Percentiles rank a stretch among this genome's conserved stretches.
Conservation (phyloP, 2,888 invertebrate species). For the Drosophila borealis region DNA sequence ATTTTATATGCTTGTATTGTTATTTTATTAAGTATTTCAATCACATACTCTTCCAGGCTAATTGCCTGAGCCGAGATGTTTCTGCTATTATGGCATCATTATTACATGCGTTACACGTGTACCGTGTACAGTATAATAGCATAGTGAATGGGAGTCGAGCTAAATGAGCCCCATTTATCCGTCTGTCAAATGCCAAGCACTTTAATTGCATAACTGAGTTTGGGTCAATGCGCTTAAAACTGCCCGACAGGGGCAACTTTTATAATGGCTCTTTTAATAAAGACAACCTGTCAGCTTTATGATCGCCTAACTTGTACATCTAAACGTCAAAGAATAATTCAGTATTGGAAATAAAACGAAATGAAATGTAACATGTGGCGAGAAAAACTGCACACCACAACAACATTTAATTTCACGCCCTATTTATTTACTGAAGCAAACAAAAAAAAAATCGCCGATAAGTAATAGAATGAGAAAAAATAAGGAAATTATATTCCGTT, state of each 20-base stretch:
- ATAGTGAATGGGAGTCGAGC: constrained; percentile 17
- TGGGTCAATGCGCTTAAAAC: constrained; percentile 58
- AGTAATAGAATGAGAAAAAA: constrained; percentile 13
- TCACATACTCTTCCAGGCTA: constrained; percentile 29
- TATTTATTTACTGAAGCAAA: constrained; percentile 37
- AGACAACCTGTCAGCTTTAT: neutral
- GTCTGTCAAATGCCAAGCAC: constrained; percentile 41
- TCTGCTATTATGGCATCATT: constrained; percentile 47
- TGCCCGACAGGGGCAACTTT: constrained; percentile 6
- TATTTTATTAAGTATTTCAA: constrained; percentile 18
- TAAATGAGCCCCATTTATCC: constrained; percentile 45
- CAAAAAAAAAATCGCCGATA: constrained; percentile 37
- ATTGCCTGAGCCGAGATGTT: constrained; percentile 52
- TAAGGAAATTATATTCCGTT: constrained; percentile 9
- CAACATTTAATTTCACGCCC: constrained; percentile 37
- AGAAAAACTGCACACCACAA: constrained; percentile 28
- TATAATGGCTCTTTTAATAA: constrained; percentile 10
- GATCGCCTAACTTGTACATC: constrained; percentile 18
- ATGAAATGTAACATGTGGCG: constrained; percentile 17
- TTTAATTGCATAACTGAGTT: constrained; percentile 30
- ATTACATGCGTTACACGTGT: constrained; percentile 29
- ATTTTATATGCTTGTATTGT: neutral
- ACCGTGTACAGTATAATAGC: neutral
- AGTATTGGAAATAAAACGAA: constrained; percentile 45
- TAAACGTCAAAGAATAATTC: constrained; percentile 30